Evolutionary conservation across 92 coral and sea anemone species (phyloP), one percentile per base, ranked within the genome.

Genomic region (Pocillopora grandis): DNA sequence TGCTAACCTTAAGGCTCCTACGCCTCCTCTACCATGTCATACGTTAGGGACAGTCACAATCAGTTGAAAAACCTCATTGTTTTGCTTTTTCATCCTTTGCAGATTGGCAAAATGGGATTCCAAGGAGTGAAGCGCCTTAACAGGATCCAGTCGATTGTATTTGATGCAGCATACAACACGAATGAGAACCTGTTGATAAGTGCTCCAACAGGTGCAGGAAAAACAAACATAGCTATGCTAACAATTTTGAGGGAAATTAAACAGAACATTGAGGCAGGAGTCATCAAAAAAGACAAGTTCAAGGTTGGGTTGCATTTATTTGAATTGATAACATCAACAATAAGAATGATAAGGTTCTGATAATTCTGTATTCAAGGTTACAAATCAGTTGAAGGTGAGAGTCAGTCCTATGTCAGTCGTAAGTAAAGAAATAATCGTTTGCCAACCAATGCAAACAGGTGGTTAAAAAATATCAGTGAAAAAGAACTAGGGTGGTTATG

Each of bases 141-240:
- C 89, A 87, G 98, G 58, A 93, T 97, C 19, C 99, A 97, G 95
- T 97, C 99, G 7, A 93, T 97, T 35, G 99, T 97, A 33, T 97
- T 87, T 86, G 97, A 96, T 76, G 79, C 97, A 31, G 99, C 99
- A 8, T 96, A 96, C 77, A 92, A 86, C 69, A 96, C 97, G 20
- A 96, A 96, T 63, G 99, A 96, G 79, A 96, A 96, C 77, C 91
- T 96, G 84, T 77, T 96, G 89, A 96, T 96, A 89, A 90, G 94
- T 85, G 99, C 99, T 4, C 99, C 99, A 58, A 96, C 99, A 1
- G 99, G 99, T 6, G 98, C 99, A 5, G 99, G 99, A 52, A 96
- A 96, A 87, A 96, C 99, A 11, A 96, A 96, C 89, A 93, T 96
- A 27, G 99, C 99, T 14, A 96, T 96, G 99, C 62, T 94, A 82